These are phyloP conservation scores for Basileuterus tristriatus DNA, from an alignment of 2,797 vertebrate species.

Conservation along the genomic window DNA sequence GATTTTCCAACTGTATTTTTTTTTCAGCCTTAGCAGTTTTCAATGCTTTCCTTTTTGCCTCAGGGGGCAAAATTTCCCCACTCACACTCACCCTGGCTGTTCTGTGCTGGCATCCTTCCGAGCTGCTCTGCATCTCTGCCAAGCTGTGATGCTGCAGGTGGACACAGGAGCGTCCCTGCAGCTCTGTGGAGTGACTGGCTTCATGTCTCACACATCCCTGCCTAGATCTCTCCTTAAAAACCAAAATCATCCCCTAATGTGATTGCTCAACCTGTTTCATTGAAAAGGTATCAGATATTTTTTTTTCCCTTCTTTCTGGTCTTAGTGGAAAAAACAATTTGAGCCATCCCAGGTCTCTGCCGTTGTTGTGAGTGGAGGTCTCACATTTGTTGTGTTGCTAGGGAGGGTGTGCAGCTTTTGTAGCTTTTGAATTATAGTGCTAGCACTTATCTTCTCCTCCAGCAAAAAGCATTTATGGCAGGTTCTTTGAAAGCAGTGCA, in stretches of 20 bases:
- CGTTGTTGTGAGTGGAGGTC: neutral
- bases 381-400: neutral
- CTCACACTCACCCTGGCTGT: neutral
- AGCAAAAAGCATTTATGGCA: constrained; percentile 28
- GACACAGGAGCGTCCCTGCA: neutral
- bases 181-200: neutral
- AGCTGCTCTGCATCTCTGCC: neutral
- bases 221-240: neutral
- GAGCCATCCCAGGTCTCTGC: neutral
- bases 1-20: neutral
- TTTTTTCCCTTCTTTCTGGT: neutral
- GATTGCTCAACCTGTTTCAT: neutral
- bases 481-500: constrained; percentile 38
- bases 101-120: neutral
- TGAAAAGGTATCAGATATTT: neutral
- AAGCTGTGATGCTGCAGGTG: neutral
- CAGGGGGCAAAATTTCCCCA: neutral
- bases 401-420: constrained; percentile 23
- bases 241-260: neutral
- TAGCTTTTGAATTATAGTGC: constrained; percentile 35
- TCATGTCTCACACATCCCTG: neutral
- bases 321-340: neutral
- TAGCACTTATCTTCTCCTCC: constrained; percentile 38
- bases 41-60: neutral
- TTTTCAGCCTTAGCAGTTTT: neutral